phyloP scores from a whole-genome alignment of 1,140 invertebrate genomes.

The Brachionus rubens region DNA sequence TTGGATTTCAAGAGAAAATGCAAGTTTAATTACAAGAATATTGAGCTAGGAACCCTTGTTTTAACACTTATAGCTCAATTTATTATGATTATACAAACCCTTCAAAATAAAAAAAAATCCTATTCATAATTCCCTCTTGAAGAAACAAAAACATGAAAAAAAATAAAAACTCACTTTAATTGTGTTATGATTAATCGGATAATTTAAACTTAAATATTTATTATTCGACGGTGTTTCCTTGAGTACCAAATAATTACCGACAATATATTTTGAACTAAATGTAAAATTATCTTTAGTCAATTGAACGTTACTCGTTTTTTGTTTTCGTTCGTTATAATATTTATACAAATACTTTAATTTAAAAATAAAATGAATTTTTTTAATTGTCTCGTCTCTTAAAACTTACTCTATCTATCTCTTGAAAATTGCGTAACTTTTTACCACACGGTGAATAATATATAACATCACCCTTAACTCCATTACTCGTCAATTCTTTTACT shows the following conservation, averaged over 20 bases:
- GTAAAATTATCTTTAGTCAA: conserved; percentile 41
- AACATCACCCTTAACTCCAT: conserved; percentile 68
- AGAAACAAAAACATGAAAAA: not conserved
- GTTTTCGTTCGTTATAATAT: not conserved
- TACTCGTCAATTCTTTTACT: conserved; percentile 71
- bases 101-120: no score
- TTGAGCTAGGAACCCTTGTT: no score
- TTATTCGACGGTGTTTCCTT: not conserved
- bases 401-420: conserved; percentile 70
- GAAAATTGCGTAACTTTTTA: conserved; percentile 71
- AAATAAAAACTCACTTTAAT: not conserved
- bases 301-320: not conserved
- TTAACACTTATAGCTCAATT: no score
- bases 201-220: not conserved
- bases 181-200: conserved; percentile 8
- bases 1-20: no score
- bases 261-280: conserved; percentile 38
- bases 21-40: no score
- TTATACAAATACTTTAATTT: conserved; percentile 19
- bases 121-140: no score
- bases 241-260: conserved; percentile 8
- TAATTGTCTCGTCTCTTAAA: no score
- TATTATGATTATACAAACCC: no score
- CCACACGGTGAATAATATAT: conserved; percentile 81
- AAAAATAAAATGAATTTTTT: not conserved